A percentile compares a stretch with the other conserved stretches of the same genome.
Conservation (phyloP, 2,888 invertebrate species). For the Chalcis sispes region DNA sequence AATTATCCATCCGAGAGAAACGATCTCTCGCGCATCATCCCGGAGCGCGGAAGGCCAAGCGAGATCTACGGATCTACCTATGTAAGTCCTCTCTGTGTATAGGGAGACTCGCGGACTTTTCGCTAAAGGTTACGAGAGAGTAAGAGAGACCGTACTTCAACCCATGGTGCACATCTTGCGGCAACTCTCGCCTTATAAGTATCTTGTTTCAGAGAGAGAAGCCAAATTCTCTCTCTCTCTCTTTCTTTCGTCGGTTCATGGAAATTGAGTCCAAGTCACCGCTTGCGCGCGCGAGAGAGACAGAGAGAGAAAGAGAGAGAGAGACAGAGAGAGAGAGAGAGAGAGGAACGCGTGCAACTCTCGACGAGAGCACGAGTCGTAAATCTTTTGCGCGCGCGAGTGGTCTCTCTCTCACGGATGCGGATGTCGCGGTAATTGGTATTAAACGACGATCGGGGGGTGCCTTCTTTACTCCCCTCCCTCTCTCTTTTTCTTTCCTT, state of each 20-base stretch:
- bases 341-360: no score
- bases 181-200: slow-evolving; percentile 53
- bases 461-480: no score
- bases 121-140: no score
- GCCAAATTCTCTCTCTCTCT: slow-evolving; percentile 7
- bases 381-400: slow-evolving; percentile 43
- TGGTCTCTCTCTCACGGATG: slow-evolving; percentile 55
- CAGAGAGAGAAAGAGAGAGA: no score
- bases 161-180: not conserved
- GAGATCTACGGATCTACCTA: no score
- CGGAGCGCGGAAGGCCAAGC: no score
- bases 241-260: slow-evolving; percentile 38
- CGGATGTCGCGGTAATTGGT: slow-evolving; percentile 63
- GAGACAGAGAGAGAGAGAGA: no score
- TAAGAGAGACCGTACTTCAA: not conserved
- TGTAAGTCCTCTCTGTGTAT: no score
- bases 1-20: slow-evolving; percentile 21
- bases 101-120: no score
- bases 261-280: slow-evolving; percentile 48
- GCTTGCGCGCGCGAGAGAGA: slow-evolving; percentile 3
- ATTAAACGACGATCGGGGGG: slow-evolving; percentile 61
- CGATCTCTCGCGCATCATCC: slow-evolving; percentile 42
- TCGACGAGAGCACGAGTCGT: no score
- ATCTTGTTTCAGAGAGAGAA: slow-evolving; percentile 39
- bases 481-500: no score